phyloP scores from a whole-genome alignment of 2,113 vertebrate genomes.

The Glaucomys volans region DNA sequence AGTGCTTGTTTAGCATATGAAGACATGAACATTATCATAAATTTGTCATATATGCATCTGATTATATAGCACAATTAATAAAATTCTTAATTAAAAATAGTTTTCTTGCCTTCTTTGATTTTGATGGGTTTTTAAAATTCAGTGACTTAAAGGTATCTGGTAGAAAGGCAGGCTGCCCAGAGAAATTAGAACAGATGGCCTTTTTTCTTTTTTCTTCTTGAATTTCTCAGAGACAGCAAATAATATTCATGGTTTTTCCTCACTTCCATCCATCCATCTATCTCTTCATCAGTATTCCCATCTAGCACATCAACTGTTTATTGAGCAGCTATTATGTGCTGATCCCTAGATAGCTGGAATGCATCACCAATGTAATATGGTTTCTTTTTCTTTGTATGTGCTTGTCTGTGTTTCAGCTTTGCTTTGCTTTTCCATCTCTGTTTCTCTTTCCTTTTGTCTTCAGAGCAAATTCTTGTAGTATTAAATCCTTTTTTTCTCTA shows the following conservation, averaged over 20 bases:
- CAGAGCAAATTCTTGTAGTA: neutral
- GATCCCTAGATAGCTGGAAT: neutral
- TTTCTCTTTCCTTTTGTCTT: neutral
- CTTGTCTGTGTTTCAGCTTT: neutral
- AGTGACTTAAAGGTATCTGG: neutral
- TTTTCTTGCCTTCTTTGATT: neutral
- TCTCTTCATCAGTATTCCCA: neutral
- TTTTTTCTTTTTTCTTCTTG: neutral
- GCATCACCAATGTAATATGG: neutral
- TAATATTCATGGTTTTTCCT: neutral
- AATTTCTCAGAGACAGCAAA: neutral
- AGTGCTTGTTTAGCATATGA: neutral
- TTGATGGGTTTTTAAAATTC: neutral
- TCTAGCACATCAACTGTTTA: neutral
- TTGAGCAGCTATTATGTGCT: neutral
- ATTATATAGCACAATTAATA: neutral
- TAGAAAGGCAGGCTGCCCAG: neutral
- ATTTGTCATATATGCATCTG: conserved; percentile 30
- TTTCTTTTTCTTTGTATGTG: neutral
- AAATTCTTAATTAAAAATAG: conserved; percentile 50
- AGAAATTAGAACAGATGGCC: neutral
- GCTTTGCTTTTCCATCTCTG: neutral
- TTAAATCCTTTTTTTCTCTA: neutral
- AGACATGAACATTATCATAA: neutral
- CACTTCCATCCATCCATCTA: neutral